Evolutionary conservation across 2,113 vertebrate species (phyloP).

Genomic region (Triplophysa tibetana): DNA sequence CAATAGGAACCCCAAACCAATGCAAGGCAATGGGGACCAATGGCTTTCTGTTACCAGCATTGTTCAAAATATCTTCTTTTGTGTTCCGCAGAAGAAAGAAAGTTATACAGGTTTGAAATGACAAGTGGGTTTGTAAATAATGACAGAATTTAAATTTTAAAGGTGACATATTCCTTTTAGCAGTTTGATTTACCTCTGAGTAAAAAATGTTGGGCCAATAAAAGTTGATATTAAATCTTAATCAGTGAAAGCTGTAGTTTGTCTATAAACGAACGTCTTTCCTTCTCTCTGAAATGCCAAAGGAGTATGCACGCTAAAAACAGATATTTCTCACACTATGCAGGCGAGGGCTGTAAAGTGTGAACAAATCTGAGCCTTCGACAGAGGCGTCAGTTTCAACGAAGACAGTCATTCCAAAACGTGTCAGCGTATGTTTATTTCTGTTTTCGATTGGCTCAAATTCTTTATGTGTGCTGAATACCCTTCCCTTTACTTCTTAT

Average conservation of each 20-base stretch:
- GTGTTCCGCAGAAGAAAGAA: too few species aligned
- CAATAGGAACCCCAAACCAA: too few species aligned
- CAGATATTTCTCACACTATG: slow-evolving; percentile 15
- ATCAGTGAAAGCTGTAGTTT: neutral
- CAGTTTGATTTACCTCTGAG: neutral
- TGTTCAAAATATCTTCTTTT: too few species aligned
- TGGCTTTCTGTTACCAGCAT: too few species aligned
- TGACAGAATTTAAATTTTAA: too few species aligned
- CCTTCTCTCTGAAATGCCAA: slow-evolving; percentile 1
- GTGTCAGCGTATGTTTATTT: neutral
- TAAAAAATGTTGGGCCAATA: neutral
- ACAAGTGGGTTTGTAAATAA: too few species aligned
- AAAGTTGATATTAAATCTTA: neutral
- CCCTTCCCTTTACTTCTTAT: slow-evolving; percentile 12
- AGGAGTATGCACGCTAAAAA: slow-evolving; percentile 27
- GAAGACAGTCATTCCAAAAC: neutral
- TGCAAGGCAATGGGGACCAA: too few species aligned
- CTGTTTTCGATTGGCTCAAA: slow-evolving; percentile 2
- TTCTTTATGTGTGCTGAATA: neutral
- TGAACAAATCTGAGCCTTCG: slow-evolving; percentile 2
- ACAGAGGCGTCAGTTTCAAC: slow-evolving; percentile 8
- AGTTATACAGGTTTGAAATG: too few species aligned
- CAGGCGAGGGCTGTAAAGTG: slow-evolving; percentile 25
- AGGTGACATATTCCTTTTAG: too few species aligned
- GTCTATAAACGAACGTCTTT: neutral